Evolutionary conservation across 2,888 invertebrate genomes (phyloP), one percentile per base, ranked within the genome.

Genomic region (Sphecodes monilicornis): DNA sequence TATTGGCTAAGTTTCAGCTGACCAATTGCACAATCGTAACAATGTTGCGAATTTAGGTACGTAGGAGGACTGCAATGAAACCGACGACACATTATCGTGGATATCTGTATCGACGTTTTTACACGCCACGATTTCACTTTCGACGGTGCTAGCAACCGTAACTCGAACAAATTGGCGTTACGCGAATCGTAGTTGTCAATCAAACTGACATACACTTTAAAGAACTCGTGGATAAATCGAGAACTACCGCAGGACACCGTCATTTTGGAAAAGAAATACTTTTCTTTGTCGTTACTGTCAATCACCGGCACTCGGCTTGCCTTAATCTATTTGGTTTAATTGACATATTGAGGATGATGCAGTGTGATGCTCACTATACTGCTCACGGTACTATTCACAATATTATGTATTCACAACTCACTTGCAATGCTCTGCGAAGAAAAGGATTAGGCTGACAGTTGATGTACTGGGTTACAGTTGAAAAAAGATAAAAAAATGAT

Each of bases 81-180:
- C 69, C 26, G 80, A 29, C 74, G 85, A 85, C 77, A 81, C 81
- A 78, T 88, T 88, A 78, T 75, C 80, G 50, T 46, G 72, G 78
- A 71, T 82, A 88, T 86, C 80, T 80, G 72, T 79, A 81, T 66
- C 78, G 76, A 50, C 26, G 83, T 88, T 90, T 88, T 91, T 91
- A 71, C 85, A 76, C 43, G 60, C 54, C 10, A 64, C 89, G 88
- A 87, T 90, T 91, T 91, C 91, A 91, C 90, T 91, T 91, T 90
- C 90, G 78, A 76, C 88, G 80, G 60, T 77, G 85, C 76, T 78
- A 68, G 86, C 80, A 76, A 89, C 81, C 89, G 89, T 90, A 90
- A 84, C 88, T 87, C 85, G 89, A 88, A 87, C 90, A 88, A 90
- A 89, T 90, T 87, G 89, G 57, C 84, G 74, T 90, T 85, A 89